Conservation (phyloP, 2,888 invertebrate species). For the Eupithecia vulgata region DNA sequence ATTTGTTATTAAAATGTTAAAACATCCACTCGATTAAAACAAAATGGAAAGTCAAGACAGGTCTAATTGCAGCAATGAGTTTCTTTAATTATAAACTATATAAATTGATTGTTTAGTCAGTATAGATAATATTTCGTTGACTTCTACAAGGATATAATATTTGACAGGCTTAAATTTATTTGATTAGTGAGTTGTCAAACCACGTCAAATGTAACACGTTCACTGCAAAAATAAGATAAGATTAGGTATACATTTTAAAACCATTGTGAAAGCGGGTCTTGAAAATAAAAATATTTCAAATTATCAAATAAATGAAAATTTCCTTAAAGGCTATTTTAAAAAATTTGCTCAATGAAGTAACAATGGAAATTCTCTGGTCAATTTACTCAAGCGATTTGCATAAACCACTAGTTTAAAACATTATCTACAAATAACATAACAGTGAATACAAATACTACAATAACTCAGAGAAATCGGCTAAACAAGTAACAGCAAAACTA, state of each 20-base stretch:
- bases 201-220: not conserved
- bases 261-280: not conserved
- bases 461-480: constrained; percentile 19
- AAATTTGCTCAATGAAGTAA: not conserved
- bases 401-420: constrained; percentile 14
- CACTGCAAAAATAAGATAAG: not conserved
- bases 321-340: constrained; percentile 5
- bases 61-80: no score
- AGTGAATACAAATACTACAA: constrained; percentile 3
- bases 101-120: no score
- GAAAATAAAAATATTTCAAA: not conserved
- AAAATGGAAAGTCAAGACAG: no score
- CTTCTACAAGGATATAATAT: no score
- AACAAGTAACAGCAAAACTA: constrained; percentile 33
- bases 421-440: not conserved
- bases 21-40: no score
- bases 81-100: no score
- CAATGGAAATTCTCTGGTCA: constrained; percentile 12
- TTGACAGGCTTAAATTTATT: not conserved
- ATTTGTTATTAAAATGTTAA: no score
- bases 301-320: not conserved
- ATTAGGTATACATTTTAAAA: not conserved
- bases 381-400: constrained; percentile 21
- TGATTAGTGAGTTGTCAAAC: not conserved
- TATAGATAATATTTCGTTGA: no score